phyloP scores from a whole-genome alignment of 2,888 invertebrate genomes.

The Anarsia innoxiella region DNA sequence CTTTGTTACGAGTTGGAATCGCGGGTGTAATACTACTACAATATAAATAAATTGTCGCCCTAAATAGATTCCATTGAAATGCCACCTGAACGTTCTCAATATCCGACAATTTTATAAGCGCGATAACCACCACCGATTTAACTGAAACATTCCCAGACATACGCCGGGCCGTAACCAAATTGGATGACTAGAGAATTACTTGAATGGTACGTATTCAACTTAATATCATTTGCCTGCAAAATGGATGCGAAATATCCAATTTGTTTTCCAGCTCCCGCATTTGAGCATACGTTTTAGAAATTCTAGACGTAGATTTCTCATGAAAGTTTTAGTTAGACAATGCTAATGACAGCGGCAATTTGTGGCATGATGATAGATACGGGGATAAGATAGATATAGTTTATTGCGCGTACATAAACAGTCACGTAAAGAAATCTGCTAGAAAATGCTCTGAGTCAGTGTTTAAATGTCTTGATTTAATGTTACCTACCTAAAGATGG shows the following conservation, averaged over 20 bases:
- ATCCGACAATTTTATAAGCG: not conserved
- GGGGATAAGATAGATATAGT: constrained; percentile 13
- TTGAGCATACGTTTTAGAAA: constrained; percentile 5
- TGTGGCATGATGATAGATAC: constrained; percentile 10
- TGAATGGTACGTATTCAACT: constrained; percentile 1
- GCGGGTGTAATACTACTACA: too few species aligned
- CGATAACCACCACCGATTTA: not conserved
- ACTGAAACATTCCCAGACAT: not conserved
- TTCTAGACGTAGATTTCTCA: constrained; percentile 3
- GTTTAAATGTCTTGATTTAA: too few species aligned
- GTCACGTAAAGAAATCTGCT: constrained; percentile 13
- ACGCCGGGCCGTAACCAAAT: constrained; percentile 4
- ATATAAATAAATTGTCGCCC: too few species aligned
- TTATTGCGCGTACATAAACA: constrained; percentile 11
- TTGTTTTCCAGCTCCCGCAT: constrained; percentile 1
- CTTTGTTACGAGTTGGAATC: too few species aligned
- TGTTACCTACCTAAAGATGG: too few species aligned
- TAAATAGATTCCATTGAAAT: not conserved
- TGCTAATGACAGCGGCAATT: constrained; percentile 13
- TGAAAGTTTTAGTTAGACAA: constrained; percentile 13
- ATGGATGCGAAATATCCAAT: constrained; percentile 4
- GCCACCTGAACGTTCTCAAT: not conserved
- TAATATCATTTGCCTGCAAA: constrained; percentile 3
- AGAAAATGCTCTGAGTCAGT: too few species aligned
- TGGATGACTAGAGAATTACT: not conserved